phyloP scores from a whole-genome alignment of 2,888 invertebrate species.

The Gymnoscelis rufifasciata region DNA sequence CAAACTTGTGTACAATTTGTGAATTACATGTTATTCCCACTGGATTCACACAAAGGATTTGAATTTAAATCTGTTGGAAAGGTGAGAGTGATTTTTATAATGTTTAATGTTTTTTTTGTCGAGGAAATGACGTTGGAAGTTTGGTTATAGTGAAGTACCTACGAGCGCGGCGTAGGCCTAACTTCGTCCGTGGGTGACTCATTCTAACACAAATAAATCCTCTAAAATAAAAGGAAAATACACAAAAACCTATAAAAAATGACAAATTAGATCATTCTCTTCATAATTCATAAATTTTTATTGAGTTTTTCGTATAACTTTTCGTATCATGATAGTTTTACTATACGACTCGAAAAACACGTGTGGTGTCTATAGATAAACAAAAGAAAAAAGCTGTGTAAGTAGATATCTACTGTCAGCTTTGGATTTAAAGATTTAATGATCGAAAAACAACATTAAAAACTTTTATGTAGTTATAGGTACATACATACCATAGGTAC shows the following conservation, averaged over 20 bases:
- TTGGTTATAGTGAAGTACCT: background rate
- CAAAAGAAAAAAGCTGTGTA: no score
- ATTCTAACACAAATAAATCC: background rate
- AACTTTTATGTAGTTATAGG: no score
- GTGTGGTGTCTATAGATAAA: no score
- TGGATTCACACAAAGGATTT: constrained; percentile 60
- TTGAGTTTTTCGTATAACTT: background rate
- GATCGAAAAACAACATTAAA: no score
- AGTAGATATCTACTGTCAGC: no score
- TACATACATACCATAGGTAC: no score
- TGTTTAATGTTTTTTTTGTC: constrained; percentile 16
- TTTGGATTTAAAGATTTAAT: no score
- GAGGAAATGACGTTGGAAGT: constrained; percentile 30
- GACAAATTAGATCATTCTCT: background rate
- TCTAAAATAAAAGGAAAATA: background rate
- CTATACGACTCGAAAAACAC: no score
- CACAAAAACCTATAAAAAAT: background rate
- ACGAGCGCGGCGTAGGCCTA: constrained; percentile 42
- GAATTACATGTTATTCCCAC: constrained; percentile 40
- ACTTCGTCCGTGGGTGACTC: constrained; percentile 14
- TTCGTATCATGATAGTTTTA: no score
- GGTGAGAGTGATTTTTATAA: constrained; percentile 43
- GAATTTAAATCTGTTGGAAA: constrained; percentile 54
- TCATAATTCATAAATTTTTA: background rate
- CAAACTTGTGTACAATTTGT: constrained; percentile 39